Base-by-base conservation (phyloP, 2,888 invertebrate species). In the Folsomia candida region DNA sequence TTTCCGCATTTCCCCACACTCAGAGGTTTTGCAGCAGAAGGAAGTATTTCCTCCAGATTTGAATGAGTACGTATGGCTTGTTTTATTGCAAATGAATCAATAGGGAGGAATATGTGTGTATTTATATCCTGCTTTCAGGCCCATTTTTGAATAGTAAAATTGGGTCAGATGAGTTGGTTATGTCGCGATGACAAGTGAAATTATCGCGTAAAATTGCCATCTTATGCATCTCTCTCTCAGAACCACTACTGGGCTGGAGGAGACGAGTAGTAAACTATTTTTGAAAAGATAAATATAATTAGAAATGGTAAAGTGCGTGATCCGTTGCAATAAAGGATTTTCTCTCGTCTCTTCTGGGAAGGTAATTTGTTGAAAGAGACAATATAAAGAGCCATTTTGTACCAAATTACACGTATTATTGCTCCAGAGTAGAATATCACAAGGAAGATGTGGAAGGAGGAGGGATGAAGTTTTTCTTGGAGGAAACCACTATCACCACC, bases 281-380 rank as follows among this genome's bases (percentile, higher is more conserved):
- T 22, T 24, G 65, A 28, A 67, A 68, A 73, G 70, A 73, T 74
- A 72, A 75, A 75, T 69, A 71, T 76, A 77, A 76, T 77, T 74
- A 77, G 76, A 71, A 63, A 69, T 72, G 71, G 64, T 62, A 24
- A 51, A 62, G 72, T 76, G 77, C 77, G 77, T 77, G 77, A 76
- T 76, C 64, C 63, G 69, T 70, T 69, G 74, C 75, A 76, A 76
- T 77, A 76, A 77, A 77, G 69, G 74, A 72, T 71, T 75, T 68
- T 69, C 71, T 68, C 71, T n/a, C n/a, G n/a, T n/a, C n/a, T n/a
- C 72, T 74, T 74, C 74, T 74, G 57, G 71, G 72, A 77, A 76
- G 74, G 74, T 74, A 64, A 69, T 29, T 72, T 72, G 72, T 69
- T 69, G 69, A 72, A 72, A 71, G 67, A 67, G 69, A 63, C 69